Base-by-base conservation (phyloP, 2,113 vertebrate genomes). In the Sardina pilchardus region DNA sequence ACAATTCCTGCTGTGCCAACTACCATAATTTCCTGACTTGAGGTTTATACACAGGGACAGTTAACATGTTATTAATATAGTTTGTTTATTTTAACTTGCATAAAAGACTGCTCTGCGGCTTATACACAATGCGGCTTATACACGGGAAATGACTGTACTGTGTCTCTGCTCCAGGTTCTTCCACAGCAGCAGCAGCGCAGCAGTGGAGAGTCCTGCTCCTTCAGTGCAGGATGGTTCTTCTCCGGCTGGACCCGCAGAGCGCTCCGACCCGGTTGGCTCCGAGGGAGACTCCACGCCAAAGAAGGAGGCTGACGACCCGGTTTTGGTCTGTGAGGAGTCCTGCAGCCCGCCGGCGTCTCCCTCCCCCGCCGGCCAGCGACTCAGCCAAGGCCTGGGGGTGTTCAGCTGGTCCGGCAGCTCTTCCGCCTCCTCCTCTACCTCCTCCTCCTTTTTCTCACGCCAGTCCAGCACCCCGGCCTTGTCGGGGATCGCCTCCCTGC, bases 131-230 rank as follows among this genome's bases (percentile, higher is more conserved):
- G n/a, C n/a, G n/a, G n/a, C n/a, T n/a, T n/a, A n/a, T n/a, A n/a
- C n/a, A n/a, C n/a, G n/a, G n/a, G n/a, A n/a, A n/a, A n/a, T n/a
- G n/a, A n/a, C n/a, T n/a, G n/a, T n/a, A n/a, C 12, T 34, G 8
- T 71, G n/a, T 78, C 4, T 78, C 71, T 88, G 6, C 82, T 78
- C 36, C 90, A 99, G 98, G 83, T 98, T 98, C 93, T 98, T 99
- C 92, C 94, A 92, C 87, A 92, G 16, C 83, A 24, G 56, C 36
- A 24, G 56, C 34, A 0, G 39, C 48, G 36, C 85, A 83, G 6
- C 82, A 88, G 78, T 84, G 43, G 47, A 30, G 1, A 42, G 6
- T 24, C 30, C 17, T 5, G 42, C 1, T 78, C 43, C 48, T 75
- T 44, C 4, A 81, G 56, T 63, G 7, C 47, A 3, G 2, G 17